Conservation (phyloP, 2,113 vertebrate genomes). For the Neolamprologus longior region DNA sequence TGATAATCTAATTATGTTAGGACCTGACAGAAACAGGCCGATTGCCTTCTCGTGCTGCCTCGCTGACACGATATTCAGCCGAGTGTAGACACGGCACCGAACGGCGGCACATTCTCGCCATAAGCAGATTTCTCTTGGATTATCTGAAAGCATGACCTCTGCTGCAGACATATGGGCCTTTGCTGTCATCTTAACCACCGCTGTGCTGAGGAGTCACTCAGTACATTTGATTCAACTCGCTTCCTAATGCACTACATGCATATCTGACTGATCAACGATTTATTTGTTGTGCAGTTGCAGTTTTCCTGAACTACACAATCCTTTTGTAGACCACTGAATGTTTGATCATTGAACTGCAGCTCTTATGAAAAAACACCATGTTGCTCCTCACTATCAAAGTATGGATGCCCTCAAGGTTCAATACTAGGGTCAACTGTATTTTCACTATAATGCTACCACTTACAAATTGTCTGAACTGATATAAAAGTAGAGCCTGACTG, state of each 20-base stretch:
- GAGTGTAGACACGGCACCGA: background rate
- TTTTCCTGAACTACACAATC: background rate
- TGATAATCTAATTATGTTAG: background rate
- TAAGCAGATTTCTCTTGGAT: background rate
- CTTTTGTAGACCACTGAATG: background rate
- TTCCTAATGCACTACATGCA: background rate
- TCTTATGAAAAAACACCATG: background rate
- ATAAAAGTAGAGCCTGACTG: background rate
- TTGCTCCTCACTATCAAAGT: background rate
- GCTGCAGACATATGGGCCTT: background rate
- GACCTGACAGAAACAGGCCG: background rate
- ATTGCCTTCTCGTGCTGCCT: background rate
- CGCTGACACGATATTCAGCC: background rate
- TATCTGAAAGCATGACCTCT: background rate
- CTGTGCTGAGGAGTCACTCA: background rate
- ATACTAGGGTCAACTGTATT: accelerated
- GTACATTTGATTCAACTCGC: background rate
- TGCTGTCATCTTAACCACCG: background rate
- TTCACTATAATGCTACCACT: background rate
- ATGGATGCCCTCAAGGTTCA: background rate
- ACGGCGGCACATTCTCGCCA: background rate
- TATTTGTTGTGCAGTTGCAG: background rate
- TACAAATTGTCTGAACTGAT: background rate
- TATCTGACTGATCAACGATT: accelerated
- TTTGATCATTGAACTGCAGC: background rate